Evolutionary conservation across 2,888 invertebrate species (phyloP).

Genomic region (Orgyia antiqua): DNA sequence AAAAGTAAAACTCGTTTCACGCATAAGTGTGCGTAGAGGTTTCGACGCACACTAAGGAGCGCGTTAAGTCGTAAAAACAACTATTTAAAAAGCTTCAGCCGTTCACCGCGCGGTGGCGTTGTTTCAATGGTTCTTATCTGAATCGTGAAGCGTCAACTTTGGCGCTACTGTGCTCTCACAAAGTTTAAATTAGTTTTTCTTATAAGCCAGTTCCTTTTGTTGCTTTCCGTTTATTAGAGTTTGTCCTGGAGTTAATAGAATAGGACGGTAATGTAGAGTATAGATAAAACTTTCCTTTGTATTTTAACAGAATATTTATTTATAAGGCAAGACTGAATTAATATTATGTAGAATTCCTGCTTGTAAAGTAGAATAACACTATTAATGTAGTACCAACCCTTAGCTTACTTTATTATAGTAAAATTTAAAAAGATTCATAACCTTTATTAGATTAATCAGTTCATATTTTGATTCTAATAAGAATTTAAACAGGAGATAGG

Average conservation of each 20-base stretch:
- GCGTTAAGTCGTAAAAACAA: conserved; percentile 50
- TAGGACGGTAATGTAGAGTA: conserved; percentile 10
- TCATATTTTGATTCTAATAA: no score
- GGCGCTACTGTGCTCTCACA: conserved; percentile 55
- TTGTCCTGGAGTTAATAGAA: conserved; percentile 25
- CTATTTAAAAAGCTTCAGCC: conserved; percentile 72
- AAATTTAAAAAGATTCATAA: no score
- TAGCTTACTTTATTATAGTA: no score
- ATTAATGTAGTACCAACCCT: no score
- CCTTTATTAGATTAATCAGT: no score
- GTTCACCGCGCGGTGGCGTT: conserved; percentile 72
- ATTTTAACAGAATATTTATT: conserved; percentile 9
- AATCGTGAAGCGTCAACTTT: conserved; percentile 33
- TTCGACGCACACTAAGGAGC: conserved; percentile 52
- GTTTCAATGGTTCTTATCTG: conserved; percentile 49
- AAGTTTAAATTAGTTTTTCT: conserved; percentile 55
- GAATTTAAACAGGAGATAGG: no score
- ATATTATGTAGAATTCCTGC: no score
- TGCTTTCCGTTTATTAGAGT: conserved; percentile 36
- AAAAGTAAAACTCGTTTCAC: conserved; percentile 40
- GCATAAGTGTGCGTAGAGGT: conserved; percentile 57
- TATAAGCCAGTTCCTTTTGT: conserved; percentile 41
- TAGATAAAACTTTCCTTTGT: conserved; percentile 12
- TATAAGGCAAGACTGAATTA: no score
- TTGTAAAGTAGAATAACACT: no score